Evolutionary conservation across 2,113 vertebrate genomes (phyloP).

Genomic region (Syngnathus floridae): DNA sequence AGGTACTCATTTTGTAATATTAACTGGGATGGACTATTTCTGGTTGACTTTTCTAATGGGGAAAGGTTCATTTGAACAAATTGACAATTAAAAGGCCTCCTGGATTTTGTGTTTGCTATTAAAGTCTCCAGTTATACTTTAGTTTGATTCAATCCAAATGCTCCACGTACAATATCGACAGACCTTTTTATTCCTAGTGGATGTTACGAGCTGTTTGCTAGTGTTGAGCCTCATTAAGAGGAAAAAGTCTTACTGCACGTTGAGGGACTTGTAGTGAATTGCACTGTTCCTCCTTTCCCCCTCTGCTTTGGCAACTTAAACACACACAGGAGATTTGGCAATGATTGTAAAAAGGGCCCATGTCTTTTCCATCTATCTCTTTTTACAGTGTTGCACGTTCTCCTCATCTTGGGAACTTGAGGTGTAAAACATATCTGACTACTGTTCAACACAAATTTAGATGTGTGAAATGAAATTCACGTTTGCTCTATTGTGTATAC

Average conservation of each 20-base stretch:
- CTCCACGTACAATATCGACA: neutral
- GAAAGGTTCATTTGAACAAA: neutral
- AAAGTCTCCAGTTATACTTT: neutral
- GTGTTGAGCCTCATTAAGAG: constrained; percentile 22
- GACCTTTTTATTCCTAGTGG: constrained; percentile 9
- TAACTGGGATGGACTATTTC: neutral
- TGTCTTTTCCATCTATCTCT: neutral
- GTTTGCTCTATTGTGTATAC: constrained; percentile 7
- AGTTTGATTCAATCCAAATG: neutral
- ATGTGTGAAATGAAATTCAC: constrained; percentile 12
- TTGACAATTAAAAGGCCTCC: neutral
- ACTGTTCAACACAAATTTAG: constrained; percentile 14
- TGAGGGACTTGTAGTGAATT: constrained; percentile 11
- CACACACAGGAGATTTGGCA: constrained; percentile 2
- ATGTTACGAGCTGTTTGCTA: constrained; percentile 36
- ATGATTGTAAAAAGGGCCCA: neutral
- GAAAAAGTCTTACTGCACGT: constrained; percentile 12
- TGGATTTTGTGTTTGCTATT: neutral
- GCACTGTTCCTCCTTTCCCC: neutral
- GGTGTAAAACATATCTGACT: constrained; percentile 16
- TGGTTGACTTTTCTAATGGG: neutral
- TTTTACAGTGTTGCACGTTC: constrained; percentile 5
- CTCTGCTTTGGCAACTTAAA: constrained; percentile 6
- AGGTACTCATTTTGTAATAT: neutral
- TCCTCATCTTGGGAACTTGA: constrained; percentile 9